Conservation (phyloP, 2,113 vertebrate species). For the Oncorhynchus keta region DNA sequence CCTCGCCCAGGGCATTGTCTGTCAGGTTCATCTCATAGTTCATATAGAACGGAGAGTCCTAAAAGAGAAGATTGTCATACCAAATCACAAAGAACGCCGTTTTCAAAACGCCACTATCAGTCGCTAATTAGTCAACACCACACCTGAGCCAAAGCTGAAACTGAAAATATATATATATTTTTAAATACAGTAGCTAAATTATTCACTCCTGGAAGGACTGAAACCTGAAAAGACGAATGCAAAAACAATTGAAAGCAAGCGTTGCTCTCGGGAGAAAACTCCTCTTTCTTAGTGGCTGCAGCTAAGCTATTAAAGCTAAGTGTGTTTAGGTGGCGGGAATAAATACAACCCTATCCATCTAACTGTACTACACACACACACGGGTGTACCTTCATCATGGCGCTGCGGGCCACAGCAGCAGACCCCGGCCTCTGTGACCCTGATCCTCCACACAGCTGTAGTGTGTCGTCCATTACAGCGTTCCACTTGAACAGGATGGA, state of each 20-base stretch:
- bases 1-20: constrained; percentile 90
- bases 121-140: too few species aligned
- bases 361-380: background rate
- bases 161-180: background rate
- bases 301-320: constrained; percentile 53
- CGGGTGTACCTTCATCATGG: constrained; percentile 92
- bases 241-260: background rate
- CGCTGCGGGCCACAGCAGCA: constrained; percentile 88
- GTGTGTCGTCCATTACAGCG: constrained; percentile 85
- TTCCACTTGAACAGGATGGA: constrained; percentile 97
- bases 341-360: constrained; percentile 35
- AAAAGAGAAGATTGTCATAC: background rate
- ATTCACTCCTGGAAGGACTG: background rate
- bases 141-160: background rate
- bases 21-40: constrained; percentile 94
- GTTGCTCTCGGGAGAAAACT: constrained; percentile 10
- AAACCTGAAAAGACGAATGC: background rate
- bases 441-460: constrained; percentile 82
- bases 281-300: constrained; percentile 33
- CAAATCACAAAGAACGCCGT: background rate
- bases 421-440: constrained; percentile 84
- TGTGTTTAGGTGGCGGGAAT: constrained; percentile 47
- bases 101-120: too few species aligned
- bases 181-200: background rate
- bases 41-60: constrained; percentile 97